These are phyloP conservation scores for Agrotis ipsilon DNA, from an alignment of 2,888 invertebrate genomes.

Conservation along the genomic window DNA sequence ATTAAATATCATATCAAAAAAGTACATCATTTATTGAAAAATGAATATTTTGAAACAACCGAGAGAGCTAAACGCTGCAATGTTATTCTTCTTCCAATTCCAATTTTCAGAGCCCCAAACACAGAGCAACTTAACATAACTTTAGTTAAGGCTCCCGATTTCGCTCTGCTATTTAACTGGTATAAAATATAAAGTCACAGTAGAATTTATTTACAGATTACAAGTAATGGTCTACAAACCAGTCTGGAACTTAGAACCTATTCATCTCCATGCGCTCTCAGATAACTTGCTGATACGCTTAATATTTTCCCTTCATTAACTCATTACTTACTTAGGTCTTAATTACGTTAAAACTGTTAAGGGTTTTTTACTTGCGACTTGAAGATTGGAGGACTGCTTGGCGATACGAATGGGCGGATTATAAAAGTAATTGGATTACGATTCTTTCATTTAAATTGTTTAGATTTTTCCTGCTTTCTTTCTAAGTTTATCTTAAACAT, in stretches of 20 bases:
- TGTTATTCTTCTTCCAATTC: neutral
- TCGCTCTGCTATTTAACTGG: conserved; percentile 27
- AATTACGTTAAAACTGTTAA: conserved; percentile 50
- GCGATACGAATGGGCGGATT: conserved; percentile 15
- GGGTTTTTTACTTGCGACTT: conserved; percentile 43
- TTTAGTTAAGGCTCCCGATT: conserved; percentile 18
- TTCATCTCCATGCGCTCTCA: conserved; percentile 53
- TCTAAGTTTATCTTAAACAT: too few relatives aligned
- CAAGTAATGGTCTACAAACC: conserved; percentile 51
- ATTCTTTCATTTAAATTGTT: neutral
- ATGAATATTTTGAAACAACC: too few relatives aligned
- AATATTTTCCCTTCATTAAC: conserved; percentile 66
- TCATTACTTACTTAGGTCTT: conserved; percentile 61
- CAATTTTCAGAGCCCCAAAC: neutral
- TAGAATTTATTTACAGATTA: conserved; percentile 53
- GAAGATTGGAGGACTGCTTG: conserved; percentile 18
- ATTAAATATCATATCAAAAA: too few relatives aligned
- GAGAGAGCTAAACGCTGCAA: neutral
- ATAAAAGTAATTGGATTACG: conserved; percentile 7
- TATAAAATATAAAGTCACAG: conserved; percentile 38
- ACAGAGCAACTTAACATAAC: conserved; percentile 4
- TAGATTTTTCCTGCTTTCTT: neutral
- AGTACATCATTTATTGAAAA: too few relatives aligned
- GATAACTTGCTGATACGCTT: conserved; percentile 61
- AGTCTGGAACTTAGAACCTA: conserved; percentile 50